Evolutionary conservation across 2,888 invertebrate species (phyloP).

Genomic region (Acanthococcus lagerstroemiae): DNA sequence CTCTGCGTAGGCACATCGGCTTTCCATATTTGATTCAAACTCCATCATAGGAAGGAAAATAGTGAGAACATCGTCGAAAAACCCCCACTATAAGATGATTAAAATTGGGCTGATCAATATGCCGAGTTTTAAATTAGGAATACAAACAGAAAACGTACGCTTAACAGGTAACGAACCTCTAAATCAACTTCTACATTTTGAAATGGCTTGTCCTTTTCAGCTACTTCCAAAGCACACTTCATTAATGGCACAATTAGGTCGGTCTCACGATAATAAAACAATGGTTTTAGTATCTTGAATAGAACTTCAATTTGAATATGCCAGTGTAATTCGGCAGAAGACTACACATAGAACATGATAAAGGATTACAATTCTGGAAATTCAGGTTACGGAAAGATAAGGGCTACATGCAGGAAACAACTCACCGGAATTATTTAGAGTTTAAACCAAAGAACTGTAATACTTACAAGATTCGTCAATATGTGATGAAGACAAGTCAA

Average conservation of each 20-base stretch:
- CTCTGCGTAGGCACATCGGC: neutral
- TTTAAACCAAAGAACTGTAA: neutral
- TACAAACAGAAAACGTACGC: no score
- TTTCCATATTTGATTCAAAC: conserved; percentile 8
- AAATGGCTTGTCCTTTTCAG: conserved; percentile 1
- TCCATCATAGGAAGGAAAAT: conserved; percentile 16
- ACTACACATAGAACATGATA: neutral
- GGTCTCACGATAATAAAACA: conserved; percentile 6
- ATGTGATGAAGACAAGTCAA: neutral
- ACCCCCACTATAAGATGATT: conserved; percentile 10
- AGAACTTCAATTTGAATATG: conserved; percentile 14
- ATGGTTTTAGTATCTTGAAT: neutral
- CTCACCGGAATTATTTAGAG: neutral
- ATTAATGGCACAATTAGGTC: conserved; percentile 7
- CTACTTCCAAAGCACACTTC: conserved; percentile 12
- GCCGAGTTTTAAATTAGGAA: no score
- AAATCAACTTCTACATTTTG: neutral
- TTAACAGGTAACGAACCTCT: neutral
- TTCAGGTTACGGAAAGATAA: neutral
- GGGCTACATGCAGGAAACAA: neutral
- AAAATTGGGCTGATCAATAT: no score
- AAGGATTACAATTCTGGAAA: neutral
- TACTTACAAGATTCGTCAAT: conserved; percentile 10
- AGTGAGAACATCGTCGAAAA: conserved; percentile 10
- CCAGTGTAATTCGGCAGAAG: conserved; percentile 16